Percentiles rank a stretch among this genome's conserved stretches.
phyloP scores from a whole-genome alignment of 2,888 invertebrate species.

The Tinea trinotella region DNA sequence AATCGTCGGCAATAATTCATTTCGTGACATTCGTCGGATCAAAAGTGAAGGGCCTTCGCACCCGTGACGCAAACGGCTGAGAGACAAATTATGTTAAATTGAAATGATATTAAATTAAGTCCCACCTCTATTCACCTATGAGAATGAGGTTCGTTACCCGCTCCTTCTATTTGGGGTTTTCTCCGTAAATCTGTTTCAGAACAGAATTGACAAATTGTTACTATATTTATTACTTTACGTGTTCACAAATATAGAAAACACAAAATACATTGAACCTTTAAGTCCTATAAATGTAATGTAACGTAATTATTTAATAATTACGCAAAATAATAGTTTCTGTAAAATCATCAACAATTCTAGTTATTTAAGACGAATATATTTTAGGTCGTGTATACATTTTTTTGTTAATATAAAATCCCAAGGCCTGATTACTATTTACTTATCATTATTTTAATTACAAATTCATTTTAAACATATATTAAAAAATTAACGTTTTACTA shows the following conservation, averaged over 20 bases:
- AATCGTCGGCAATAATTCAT: not conserved
- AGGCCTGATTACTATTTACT: too few species aligned
- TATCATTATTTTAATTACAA: too few species aligned
- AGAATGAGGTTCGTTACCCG: slow-evolving; percentile 7
- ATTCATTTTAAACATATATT: too few species aligned
- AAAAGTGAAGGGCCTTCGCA: not conserved
- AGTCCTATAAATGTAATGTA: not conserved
- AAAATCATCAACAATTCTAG: too few species aligned
- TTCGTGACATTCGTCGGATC: not conserved
- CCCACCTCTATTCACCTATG: not conserved
- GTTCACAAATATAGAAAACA: slow-evolving; percentile 3
- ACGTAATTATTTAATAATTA: too few species aligned
- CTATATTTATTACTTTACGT: not conserved
- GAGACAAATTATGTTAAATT: not conserved
- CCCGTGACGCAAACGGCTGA: slow-evolving; percentile 10
- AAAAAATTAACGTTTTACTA: too few species aligned
- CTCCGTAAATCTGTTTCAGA: not conserved
- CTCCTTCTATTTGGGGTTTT: not conserved
- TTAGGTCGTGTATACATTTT: too few species aligned
- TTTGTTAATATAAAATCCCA: too few species aligned
- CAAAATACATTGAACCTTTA: not conserved
- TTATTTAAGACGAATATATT: too few species aligned
- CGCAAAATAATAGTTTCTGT: too few species aligned
- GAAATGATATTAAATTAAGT: not conserved
- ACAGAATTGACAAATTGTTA: not conserved